Base-by-base conservation (phyloP, 2,888 invertebrate genomes). In the Ophion obscuratus region DNA sequence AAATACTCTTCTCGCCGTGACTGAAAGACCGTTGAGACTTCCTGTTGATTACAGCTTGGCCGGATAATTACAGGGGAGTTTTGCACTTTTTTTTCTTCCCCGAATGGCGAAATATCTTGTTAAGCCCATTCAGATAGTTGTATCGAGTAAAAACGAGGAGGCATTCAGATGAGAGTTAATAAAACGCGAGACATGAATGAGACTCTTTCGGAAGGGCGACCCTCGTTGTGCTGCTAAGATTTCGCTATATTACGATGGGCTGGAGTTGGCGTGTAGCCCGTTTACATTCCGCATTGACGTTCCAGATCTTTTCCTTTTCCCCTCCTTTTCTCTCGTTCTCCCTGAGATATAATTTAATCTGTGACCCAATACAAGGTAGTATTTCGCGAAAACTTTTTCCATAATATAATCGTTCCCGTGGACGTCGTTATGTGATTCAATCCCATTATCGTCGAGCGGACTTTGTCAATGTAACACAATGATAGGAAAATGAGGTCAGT, bases 21-120 rank as follows among this genome's bases (percentile, higher is more conserved):
- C 66, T 81, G 31, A 68, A 81, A 47, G 74, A 31, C 11, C 74
- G 27, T 59, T 74, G 11, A 74, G 73, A 59, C 67, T 61, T 81
- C 68, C 74, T 47, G 75, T 75, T 81, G 31, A 81, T 81, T 68
- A 68, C 67, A 53, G 47, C 61, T 81, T 53, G 59, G 67, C 74
- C 67, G 75, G 67, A 75, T 68, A 81, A 81, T 81, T 81, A 74
- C 75, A 61, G 61, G 44, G 20, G 40, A 81, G 66, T 66, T 17
- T 57, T 40, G 70, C 47, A 14, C 59, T 20, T 62, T 31, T 70
- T 47, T 73, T 31, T 59, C 20, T 62, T 66, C 27, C 57, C 64
- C 74, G 67, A 59, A 81, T 81, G 67, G 44, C 81, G 81, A 67
- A 81, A 81, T 81, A 68, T 81, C 68, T 75, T 81, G 81, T 81